phyloP scores from a whole-genome alignment of 1,140 invertebrate genomes.

The roundworm (Caenorhabditis elegans) region WBcel235 BX284606.5:14798001-14798500 shows the following conservation, averaged over 20 bases:
- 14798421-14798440: too few relatives aligned
- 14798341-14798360: background rate
- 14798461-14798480: background rate
- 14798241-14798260: slow-evolving; percentile 11
- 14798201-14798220: background rate
- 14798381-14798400: background rate
- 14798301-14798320: slow-evolving; percentile 17
- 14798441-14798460: too few relatives aligned
- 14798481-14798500: background rate
- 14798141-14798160: background rate
- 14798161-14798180: too few relatives aligned
- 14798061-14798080: slow-evolving; percentile 13
- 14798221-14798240: too few relatives aligned
- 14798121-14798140: slow-evolving; percentile 2
- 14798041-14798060: background rate
- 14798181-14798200: background rate
- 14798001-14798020: slow-evolving; percentile 1
- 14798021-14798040: slow-evolving; percentile 5
- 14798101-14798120: background rate
- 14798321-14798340: background rate
- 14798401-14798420: too few relatives aligned
- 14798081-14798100: background rate
- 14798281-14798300: background rate
- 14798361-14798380: background rate
- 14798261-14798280: background rate